A percentile compares a stretch with the other conserved stretches of the same genome.
Evolutionary conservation across 2,888 invertebrate species (phyloP).

Genomic region (Leptopilina syphax): DNA sequence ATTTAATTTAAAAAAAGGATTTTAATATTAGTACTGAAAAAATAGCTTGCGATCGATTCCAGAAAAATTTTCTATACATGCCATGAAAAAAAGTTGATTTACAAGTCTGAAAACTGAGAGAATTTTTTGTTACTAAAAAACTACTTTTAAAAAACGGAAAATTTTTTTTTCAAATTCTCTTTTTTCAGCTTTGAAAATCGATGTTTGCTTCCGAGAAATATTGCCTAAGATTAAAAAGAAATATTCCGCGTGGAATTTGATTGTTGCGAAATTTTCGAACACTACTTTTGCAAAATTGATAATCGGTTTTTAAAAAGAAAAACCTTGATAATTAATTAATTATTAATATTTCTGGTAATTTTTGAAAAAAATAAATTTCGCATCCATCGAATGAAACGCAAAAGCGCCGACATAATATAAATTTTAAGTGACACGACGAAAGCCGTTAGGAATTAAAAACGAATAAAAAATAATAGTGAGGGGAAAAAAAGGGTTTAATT

Average conservation of each 20-base stretch:
- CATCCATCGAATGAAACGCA: slow-evolving; percentile 5
- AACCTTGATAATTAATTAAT: not conserved
- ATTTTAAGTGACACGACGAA: slow-evolving; percentile 38
- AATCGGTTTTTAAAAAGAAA: not conserved
- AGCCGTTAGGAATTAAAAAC: slow-evolving; percentile 23
- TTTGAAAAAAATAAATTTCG: slow-evolving; percentile 17
- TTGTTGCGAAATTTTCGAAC: slow-evolving; percentile 25
- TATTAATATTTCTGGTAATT: not conserved
- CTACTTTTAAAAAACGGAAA: too few relatives aligned
- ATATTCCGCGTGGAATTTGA: slow-evolving; percentile 6
- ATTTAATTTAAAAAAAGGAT: not conserved
- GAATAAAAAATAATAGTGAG: slow-evolving; percentile 9
- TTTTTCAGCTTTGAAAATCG: slow-evolving; percentile 23
- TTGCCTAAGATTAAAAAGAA: slow-evolving; percentile 16
- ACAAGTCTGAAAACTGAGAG: slow-evolving; percentile 3
- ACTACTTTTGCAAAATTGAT: slow-evolving; percentile 7
- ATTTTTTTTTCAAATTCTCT: not conserved
- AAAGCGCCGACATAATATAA: slow-evolving; percentile 30
- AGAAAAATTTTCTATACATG: slow-evolving; percentile 19
- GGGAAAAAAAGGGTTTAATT: slow-evolving; percentile 30
- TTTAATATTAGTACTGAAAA: not conserved
- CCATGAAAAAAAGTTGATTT: slow-evolving; percentile 28
- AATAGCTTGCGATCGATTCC: slow-evolving; percentile 20
- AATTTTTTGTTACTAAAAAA: too few relatives aligned
- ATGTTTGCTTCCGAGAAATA: slow-evolving; percentile 24